Conservation (phyloP, 2,888 invertebrate genomes). For the Drosophila lutescens region DNA sequence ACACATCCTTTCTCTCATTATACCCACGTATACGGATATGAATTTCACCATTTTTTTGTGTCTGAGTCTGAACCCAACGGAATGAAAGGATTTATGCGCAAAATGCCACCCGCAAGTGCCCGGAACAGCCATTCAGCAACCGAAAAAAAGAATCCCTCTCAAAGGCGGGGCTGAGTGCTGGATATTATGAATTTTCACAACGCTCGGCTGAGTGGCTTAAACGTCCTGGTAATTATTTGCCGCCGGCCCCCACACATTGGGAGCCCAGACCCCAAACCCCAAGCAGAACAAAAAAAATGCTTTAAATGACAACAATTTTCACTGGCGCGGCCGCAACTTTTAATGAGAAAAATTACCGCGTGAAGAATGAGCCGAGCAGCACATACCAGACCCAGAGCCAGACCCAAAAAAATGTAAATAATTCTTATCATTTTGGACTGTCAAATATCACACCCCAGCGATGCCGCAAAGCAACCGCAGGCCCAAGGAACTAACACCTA, state of each 20-base stretch:
- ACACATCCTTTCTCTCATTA: slow-evolving; percentile 55
- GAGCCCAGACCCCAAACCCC: slow-evolving; percentile 1
- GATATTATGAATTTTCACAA: slow-evolving; percentile 74
- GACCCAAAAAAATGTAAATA: slow-evolving; percentile 58
- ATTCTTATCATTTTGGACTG: slow-evolving; percentile 74
- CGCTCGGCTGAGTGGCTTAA: slow-evolving; percentile 72
- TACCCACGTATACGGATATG: background rate
- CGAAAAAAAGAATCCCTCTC: slow-evolving; percentile 19
- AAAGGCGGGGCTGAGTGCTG: slow-evolving; percentile 15
- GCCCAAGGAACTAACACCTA: slow-evolving; percentile 70
- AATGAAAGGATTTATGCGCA: slow-evolving; percentile 76
- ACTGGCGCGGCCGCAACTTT: slow-evolving; percentile 66
- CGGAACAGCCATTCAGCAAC: slow-evolving; percentile 51
- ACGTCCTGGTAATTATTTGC: slow-evolving; percentile 72
- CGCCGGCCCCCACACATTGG: slow-evolving; percentile 42
- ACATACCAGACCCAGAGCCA: background rate
- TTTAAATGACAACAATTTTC: slow-evolving; percentile 69
- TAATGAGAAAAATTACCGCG: slow-evolving; percentile 66
- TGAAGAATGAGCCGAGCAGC: slow-evolving; percentile 16
- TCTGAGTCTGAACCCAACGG: slow-evolving; percentile 46
- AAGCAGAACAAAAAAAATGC: slow-evolving; percentile 37
- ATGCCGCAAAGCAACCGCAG: slow-evolving; percentile 55
- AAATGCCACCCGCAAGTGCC: slow-evolving; percentile 70
- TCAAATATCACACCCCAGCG: slow-evolving; percentile 71
- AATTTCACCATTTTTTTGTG: slow-evolving; percentile 4